Evolutionary conservation across 1,140 invertebrate species (phyloP).

Genomic region (Anthonomus grandis): DNA sequence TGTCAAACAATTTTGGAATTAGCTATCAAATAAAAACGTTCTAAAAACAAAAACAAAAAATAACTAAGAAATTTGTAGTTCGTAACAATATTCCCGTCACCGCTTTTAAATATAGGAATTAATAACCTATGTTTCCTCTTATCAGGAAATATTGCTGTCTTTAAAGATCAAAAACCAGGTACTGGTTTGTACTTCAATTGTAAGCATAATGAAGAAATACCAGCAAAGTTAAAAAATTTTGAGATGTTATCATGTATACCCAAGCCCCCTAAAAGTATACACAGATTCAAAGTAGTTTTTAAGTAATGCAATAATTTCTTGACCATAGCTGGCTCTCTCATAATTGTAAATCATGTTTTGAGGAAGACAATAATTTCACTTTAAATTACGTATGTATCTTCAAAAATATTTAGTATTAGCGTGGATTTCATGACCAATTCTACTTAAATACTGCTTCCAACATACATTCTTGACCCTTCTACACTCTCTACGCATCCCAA

Average conservation of each 20-base stretch:
- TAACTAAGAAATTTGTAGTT: too few relatives aligned
- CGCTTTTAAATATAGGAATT: too few relatives aligned
- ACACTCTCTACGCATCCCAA: neutral
- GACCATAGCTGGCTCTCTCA: neutral
- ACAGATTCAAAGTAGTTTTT: neutral
- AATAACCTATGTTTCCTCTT: neutral
- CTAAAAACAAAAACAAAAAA: too few relatives aligned
- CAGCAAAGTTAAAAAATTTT: neutral
- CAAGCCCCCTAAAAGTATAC: neutral
- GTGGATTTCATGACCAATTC: neutral
- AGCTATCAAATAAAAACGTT: neutral
- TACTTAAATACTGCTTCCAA: neutral
- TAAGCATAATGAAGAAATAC: neutral
- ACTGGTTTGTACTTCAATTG: neutral
- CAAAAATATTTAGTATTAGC: neutral
- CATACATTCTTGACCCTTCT: neutral
- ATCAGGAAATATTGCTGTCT: neutral
- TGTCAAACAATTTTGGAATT: neutral
- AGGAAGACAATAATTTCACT: neutral
- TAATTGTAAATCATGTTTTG: neutral
- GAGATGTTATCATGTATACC: neutral
- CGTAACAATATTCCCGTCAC: too few relatives aligned
- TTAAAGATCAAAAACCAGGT: neutral
- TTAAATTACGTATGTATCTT: neutral
- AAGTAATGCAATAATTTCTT: neutral